Conservation (phyloP, 35 echinoderm and acorn worm species). For the Ophioderma brevispina region DNA sequence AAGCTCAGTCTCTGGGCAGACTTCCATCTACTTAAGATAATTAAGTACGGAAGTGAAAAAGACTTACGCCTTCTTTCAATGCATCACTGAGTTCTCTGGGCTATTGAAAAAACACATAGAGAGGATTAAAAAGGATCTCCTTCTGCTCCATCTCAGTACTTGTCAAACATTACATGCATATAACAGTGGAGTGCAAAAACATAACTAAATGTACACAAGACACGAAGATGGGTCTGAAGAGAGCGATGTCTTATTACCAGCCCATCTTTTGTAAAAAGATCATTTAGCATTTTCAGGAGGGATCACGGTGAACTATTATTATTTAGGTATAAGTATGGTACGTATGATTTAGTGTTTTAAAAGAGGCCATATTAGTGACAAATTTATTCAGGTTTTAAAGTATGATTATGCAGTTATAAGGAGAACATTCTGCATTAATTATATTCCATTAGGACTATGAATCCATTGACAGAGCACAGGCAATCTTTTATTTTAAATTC, state of each 20-base stretch:
- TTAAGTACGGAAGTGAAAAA: neutral
- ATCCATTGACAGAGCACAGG: no score
- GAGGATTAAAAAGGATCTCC: neutral
- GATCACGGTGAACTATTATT: no score
- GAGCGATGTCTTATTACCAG: neutral
- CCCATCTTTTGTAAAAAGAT: neutral
- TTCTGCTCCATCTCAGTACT: neutral
- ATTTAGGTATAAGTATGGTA: no score
- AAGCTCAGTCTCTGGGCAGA: neutral
- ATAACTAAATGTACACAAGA: no score
- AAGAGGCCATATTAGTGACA: no score
- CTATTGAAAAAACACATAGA: constrained; percentile 11
- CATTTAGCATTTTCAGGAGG: no score
- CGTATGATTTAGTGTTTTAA: no score
- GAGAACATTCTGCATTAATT: no score
- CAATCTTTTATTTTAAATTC: no score
- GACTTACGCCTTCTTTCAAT: constrained; percentile 70
- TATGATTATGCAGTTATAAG: no score
- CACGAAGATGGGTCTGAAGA: neutral
- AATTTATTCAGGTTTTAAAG: no score
- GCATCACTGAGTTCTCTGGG: constrained; percentile 41
- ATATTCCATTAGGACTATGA: no score
- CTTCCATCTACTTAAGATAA: neutral
- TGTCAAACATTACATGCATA: neutral
- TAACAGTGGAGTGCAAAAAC: neutral